Conservation (phyloP, 2,113 vertebrate genomes). For the Tupaia tana region DNA sequence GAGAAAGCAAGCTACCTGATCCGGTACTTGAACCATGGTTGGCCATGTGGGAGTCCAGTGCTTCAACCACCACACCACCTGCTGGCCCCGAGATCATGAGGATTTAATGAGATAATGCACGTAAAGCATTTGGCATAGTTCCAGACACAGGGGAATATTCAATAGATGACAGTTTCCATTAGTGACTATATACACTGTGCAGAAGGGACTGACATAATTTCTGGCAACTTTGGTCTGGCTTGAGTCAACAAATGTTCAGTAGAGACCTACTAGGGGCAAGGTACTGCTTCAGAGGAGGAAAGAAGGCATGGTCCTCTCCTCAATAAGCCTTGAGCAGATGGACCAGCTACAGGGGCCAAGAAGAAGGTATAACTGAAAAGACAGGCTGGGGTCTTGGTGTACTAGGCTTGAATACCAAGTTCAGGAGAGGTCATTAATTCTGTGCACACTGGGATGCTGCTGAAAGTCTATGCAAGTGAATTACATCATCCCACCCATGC, state of each 20-base stretch:
- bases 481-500: constrained; percentile 65
- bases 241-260: constrained; percentile 38
- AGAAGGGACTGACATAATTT: not conserved
- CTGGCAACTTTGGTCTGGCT: constrained; percentile 48
- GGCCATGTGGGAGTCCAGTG: too few relatives aligned
- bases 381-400: constrained; percentile 35
- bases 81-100: not conserved
- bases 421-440: constrained; percentile 51
- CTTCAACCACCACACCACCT: too few relatives aligned
- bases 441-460: not conserved
- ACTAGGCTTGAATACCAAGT: constrained; percentile 25
- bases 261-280: constrained; percentile 27
- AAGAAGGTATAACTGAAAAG: not conserved
- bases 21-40: too few relatives aligned
- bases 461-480: constrained; percentile 50
- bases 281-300: not conserved
- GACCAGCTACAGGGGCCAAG: not conserved
- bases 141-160: not conserved
- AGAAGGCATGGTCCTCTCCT: not conserved
- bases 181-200: not conserved
- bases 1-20: too few relatives aligned
- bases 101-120: not conserved
- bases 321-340: not conserved
- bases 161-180: not conserved
- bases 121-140: not conserved